Percentiles rank a stretch among this genome's conserved stretches.
These are phyloP conservation scores for Mus minutoides DNA, from an alignment of 2,797 vertebrate species.

Conservation along the genomic window DNA sequence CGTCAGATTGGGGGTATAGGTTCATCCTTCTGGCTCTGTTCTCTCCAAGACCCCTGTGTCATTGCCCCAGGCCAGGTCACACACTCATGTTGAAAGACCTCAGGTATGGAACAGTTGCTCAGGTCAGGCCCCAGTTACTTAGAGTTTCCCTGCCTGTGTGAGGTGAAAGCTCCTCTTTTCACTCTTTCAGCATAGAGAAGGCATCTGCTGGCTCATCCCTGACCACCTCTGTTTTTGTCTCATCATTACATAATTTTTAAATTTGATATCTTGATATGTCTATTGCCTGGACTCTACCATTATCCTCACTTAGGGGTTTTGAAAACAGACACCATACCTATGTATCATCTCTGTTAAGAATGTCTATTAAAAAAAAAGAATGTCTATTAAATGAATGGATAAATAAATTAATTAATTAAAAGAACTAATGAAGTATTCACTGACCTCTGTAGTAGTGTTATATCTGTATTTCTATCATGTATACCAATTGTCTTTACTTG, in stretches of 20 bases:
- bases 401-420: not conserved
- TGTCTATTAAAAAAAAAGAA: not conserved
- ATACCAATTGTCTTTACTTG: not conserved
- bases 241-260: not conserved
- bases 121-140: not conserved
- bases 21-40: slow-evolving; percentile 63
- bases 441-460: not conserved
- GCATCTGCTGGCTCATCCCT: not conserved
- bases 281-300: not conserved
- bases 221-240: not conserved
- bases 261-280: not conserved
- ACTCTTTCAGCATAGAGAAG: not conserved
- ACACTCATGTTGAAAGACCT: not conserved
- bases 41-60: not conserved
- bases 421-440: not conserved
- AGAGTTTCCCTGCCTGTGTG: not conserved
- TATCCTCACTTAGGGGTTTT: not conserved
- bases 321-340: not conserved
- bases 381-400: not conserved
- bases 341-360: not conserved
- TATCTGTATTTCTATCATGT: not conserved
- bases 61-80: slow-evolving; percentile 41
- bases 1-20: accelerated
- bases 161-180: not conserved
- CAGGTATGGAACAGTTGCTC: slow-evolving; percentile 27